Evolutionary conservation across 2,797 vertebrate species (phyloP).

Genomic region (Alfaro cultratus): DNA sequence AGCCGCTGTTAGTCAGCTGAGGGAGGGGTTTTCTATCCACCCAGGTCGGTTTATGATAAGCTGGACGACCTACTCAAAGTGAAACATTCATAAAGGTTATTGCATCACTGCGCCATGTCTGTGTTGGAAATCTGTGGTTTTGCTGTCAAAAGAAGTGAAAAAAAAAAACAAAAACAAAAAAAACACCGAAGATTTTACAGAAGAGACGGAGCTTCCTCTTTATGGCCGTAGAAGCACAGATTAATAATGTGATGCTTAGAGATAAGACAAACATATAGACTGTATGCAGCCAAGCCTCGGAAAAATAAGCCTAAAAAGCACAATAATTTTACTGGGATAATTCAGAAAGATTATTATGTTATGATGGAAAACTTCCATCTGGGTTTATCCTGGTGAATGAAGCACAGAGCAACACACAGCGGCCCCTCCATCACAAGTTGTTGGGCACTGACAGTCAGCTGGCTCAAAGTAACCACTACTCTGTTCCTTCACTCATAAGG

Average conservation of each 20-base stretch:
- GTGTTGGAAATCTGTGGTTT: neutral
- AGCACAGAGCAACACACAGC: neutral
- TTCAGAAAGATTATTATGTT: too few species aligned
- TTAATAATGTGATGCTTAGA: neutral
- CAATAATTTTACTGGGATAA: too few species aligned
- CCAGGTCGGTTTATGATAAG: constrained; percentile 1
- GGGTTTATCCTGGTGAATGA: neutral
- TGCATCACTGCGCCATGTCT: too few species aligned
- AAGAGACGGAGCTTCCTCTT: neutral
- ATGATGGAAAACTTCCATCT: neutral
- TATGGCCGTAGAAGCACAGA: neutral
- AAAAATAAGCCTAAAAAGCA: too few species aligned
- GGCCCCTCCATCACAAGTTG: neutral
- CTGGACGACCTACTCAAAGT: neutral
- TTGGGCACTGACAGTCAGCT: neutral
- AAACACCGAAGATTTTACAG: constrained; percentile 14
- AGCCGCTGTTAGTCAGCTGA: neutral
- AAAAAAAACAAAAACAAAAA: neutral
- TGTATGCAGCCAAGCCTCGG: neutral
- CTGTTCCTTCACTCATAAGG: neutral
- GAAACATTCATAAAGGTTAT: neutral
- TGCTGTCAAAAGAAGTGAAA: fast-evolving
- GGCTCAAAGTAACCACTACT: neutral
- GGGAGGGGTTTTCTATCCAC: neutral
- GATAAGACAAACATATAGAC: neutral